Evolutionary conservation across 2,797 vertebrate genomes (phyloP).

Genomic region (Avahi laniger): DNA sequence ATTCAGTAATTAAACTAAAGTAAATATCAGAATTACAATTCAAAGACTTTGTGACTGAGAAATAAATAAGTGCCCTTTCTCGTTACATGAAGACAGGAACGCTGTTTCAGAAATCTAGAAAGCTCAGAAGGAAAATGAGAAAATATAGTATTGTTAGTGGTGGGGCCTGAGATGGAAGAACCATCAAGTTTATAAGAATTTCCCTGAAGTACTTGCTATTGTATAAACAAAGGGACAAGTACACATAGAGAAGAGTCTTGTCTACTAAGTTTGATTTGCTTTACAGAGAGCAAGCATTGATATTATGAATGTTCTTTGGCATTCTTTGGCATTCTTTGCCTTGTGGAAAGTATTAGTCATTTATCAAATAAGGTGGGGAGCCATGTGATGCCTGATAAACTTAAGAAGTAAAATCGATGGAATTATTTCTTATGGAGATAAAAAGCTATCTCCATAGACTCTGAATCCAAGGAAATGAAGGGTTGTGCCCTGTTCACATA

Average conservation of each 20-base stretch:
- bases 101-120: neutral
- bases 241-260: neutral
- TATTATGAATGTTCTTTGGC: neutral
- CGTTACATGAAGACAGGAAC: conserved; percentile 33
- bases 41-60: conserved; percentile 30
- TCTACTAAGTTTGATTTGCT: neutral
- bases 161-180: neutral
- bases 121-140: conserved; percentile 6
- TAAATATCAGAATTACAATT: conserved; percentile 31
- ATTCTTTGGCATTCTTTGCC: conserved; percentile 27
- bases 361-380: neutral
- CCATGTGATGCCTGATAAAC: neutral
- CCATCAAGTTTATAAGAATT: neutral
- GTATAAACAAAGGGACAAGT: conserved; percentile 7
- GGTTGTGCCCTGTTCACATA: neutral
- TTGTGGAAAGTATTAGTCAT: neutral
- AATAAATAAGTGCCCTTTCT: neutral
- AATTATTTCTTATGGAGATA: neutral
- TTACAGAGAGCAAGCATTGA: neutral
- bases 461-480: neutral
- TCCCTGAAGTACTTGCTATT: neutral
- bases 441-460: neutral
- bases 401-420: neutral
- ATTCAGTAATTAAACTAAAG: conserved; percentile 19
- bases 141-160: neutral